These are phyloP conservation scores for Polyodon spathula DNA, from an alignment of 2,113 vertebrate species.

Conservation along the genomic window DNA sequence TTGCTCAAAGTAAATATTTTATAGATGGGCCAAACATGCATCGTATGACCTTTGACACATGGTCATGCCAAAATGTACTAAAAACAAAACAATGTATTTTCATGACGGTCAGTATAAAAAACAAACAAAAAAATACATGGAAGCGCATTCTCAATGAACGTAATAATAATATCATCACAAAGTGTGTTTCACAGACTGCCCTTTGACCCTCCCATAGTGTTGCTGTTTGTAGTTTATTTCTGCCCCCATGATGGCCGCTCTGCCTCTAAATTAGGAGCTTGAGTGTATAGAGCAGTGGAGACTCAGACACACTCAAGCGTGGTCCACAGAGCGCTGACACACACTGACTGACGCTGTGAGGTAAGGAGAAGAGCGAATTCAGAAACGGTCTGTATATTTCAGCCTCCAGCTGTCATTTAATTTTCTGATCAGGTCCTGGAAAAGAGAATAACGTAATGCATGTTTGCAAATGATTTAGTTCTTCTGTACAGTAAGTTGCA, in stretches of 20 bases:
- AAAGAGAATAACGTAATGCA: neutral
- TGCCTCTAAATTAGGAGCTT: conserved; percentile 3
- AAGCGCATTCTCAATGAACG: neutral
- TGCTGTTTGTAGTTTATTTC: neutral
- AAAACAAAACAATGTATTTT: too few species aligned
- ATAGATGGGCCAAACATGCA: neutral
- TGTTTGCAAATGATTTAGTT: neutral
- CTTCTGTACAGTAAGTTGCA: neutral
- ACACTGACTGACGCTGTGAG: neutral
- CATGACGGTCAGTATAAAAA: too few species aligned
- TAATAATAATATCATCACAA: neutral
- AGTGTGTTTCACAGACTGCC: neutral
- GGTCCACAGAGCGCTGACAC: neutral
- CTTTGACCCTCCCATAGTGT: conserved; percentile 12
- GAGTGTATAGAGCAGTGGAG: neutral
- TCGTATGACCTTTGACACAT: neutral
- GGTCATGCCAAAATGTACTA: too few species aligned
- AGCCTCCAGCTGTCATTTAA: neutral
- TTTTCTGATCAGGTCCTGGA: neutral
- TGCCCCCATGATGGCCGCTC: conserved; percentile 1
- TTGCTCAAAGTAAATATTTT: too few species aligned
- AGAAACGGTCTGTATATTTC: neutral
- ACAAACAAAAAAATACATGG: too few species aligned
- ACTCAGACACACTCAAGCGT: neutral
- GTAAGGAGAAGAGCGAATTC: neutral